Evolutionary conservation across 2,888 invertebrate genomes (phyloP).

Genomic region (Euplagia quadripunctaria): DNA sequence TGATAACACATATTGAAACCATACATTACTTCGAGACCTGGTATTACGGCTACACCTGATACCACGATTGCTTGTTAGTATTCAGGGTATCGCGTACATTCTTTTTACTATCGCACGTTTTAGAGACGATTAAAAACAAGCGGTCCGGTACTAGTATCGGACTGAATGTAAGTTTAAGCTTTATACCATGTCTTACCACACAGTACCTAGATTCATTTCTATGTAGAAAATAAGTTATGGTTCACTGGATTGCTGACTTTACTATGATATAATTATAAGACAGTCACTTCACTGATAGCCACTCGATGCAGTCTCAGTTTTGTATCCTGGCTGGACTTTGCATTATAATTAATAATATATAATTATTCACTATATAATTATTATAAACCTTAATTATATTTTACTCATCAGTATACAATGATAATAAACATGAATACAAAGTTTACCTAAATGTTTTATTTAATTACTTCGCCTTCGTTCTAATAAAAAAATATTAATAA

Average conservation of each 20-base stretch:
- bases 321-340: background rate
- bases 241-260: background rate
- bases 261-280: background rate
- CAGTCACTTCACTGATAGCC: too few species aligned
- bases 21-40: conserved; percentile 67
- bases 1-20: conserved; percentile 70
- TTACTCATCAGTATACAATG: background rate
- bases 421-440: conserved; percentile 6
- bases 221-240: background rate
- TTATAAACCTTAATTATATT: background rate
- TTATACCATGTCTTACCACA: background rate
- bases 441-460: conserved; percentile 25
- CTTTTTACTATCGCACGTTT: conserved; percentile 48
- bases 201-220: too few species aligned
- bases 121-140: conserved; percentile 48
- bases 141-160: conserved; percentile 11
- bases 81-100: conserved; percentile 64
- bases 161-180: background rate
- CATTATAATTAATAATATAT: background rate
- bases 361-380: background rate
- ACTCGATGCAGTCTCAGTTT: background rate
- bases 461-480: conserved; percentile 10
- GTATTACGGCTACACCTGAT: conserved; percentile 72
- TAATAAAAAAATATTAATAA: conserved; percentile 18
- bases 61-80: conserved; percentile 66